phyloP scores from a whole-genome alignment of 1,140 invertebrate species.

The Zaprionus tsacasi region DNA sequence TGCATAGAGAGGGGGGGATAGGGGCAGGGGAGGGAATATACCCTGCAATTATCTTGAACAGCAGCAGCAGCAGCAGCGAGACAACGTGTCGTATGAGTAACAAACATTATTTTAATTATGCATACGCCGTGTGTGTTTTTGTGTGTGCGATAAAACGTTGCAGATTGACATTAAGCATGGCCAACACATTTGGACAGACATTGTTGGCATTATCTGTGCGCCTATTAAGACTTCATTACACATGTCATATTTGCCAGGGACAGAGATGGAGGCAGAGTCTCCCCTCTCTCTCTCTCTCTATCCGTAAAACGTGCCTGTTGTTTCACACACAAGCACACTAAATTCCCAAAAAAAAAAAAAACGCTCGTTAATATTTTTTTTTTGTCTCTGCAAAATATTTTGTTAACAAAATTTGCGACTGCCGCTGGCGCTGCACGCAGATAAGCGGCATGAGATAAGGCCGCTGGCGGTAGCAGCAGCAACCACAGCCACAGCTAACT shows the following conservation, averaged over 20 bases:
- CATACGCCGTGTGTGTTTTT: conserved; percentile 45
- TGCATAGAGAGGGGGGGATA: conserved; percentile 1
- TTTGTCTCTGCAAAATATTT: conserved; percentile 63
- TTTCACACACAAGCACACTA: conserved; percentile 59
- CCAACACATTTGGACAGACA: conserved; percentile 46
- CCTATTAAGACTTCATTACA: conserved; percentile 82
- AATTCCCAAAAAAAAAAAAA: conserved; percentile 62
- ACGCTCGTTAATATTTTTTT: conserved; percentile 64
- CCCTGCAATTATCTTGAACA: conserved; percentile 63
- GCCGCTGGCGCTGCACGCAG: conserved; percentile 54
- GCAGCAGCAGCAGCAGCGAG: conserved; percentile 34
- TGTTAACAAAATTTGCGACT: conserved; percentile 75
- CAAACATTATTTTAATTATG: conserved; percentile 74
- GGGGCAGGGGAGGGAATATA: conserved; percentile 21
- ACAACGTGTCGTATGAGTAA: conserved; percentile 72
- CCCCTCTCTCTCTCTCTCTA: not conserved
- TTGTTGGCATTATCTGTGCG: conserved; percentile 66
- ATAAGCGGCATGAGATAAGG: conserved; percentile 74
- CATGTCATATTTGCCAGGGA: conserved; percentile 73
- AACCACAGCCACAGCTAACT: conserved; percentile 29
- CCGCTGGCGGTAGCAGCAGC: conserved; percentile 49
- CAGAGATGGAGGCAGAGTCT: conserved; percentile 27
- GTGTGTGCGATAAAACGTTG: conserved; percentile 8
- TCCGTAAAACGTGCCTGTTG: conserved; percentile 12
- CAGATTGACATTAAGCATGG: conserved; percentile 59